These are phyloP conservation scores for Xylocampa areola DNA, from an alignment of 2,888 invertebrate species.

Conservation along the genomic window DNA sequence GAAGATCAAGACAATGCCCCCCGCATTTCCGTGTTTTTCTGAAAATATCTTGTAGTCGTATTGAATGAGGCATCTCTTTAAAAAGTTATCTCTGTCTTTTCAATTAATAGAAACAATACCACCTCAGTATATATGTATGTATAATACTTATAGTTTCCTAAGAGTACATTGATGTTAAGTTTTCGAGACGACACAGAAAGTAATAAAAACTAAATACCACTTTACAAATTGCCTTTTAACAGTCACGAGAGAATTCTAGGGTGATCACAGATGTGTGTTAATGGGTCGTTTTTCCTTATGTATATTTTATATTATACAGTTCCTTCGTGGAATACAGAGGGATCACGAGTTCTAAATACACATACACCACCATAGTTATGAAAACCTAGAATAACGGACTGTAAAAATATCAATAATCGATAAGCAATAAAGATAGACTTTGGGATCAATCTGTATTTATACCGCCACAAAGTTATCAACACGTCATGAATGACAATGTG, in stretches of 20 bases:
- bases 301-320: slow-evolving; percentile 22
- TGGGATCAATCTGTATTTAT: slow-evolving; percentile 24
- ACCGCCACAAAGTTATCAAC: slow-evolving; percentile 40
- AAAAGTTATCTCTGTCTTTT: slow-evolving; percentile 12
- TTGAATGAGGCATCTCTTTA: slow-evolving; percentile 27
- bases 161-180: slow-evolving; percentile 22
- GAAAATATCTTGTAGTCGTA: slow-evolving; percentile 41
- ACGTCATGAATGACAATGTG: slow-evolving; percentile 56
- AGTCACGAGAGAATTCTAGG: slow-evolving; percentile 40
- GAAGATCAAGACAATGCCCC: slow-evolving; percentile 53
- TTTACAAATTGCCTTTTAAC: slow-evolving; percentile 65
- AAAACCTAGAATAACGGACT: slow-evolving; percentile 33
- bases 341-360: slow-evolving; percentile 18
- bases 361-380: slow-evolving; percentile 39
- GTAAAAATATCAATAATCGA: slow-evolving; percentile 33
- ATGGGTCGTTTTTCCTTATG: slow-evolving; percentile 48
- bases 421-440: slow-evolving; percentile 36
- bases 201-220: slow-evolving; percentile 60
- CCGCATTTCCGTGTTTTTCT: slow-evolving; percentile 45
- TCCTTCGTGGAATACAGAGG: slow-evolving; percentile 6
- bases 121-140: neutral
- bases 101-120: slow-evolving; percentile 17
- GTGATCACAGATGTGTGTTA: slow-evolving; percentile 50
- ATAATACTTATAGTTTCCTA: slow-evolving; percentile 6
- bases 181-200: slow-evolving; percentile 20